A percentile compares a stretch with the other conserved stretches of the same genome.
Evolutionary conservation across 2,888 invertebrate species (phyloP).

Genomic region (Leptopilina syphax): DNA sequence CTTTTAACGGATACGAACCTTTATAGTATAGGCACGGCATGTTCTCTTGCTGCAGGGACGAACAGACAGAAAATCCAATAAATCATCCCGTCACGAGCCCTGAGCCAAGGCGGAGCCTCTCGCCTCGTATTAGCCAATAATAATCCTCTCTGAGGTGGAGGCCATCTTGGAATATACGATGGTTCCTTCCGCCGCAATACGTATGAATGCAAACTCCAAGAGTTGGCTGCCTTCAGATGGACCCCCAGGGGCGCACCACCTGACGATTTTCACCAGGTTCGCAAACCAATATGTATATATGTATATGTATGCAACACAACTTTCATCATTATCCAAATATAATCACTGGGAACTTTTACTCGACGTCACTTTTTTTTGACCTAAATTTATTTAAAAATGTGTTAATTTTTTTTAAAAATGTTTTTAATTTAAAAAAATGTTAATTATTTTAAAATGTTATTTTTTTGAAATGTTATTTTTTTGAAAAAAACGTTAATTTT

Average conservation of each 20-base stretch:
- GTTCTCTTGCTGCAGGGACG: constrained; percentile 74
- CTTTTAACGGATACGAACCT: constrained; percentile 49
- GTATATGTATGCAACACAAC: background rate
- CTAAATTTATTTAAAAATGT: no score
- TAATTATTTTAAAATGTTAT: no score
- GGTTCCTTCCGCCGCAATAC: constrained; percentile 76
- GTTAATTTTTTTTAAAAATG: no score
- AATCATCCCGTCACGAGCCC: constrained; percentile 80
- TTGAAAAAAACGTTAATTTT: no score
- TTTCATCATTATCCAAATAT: constrained; percentile 1
- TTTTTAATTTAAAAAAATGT: no score
- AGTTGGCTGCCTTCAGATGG: constrained; percentile 66
- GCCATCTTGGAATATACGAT: constrained; percentile 80
- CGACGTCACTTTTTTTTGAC: no score
- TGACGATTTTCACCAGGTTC: constrained; percentile 56
- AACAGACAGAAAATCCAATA: constrained; percentile 79
- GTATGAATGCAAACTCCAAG: constrained; percentile 74
- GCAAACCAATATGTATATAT: background rate
- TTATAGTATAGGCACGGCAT: constrained; percentile 65
- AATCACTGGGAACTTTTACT: background rate
- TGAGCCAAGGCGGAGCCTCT: constrained; percentile 80
- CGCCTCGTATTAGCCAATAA: constrained; percentile 81
- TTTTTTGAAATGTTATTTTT: no score
- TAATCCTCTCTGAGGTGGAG: constrained; percentile 79
- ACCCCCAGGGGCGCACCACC: constrained; percentile 68